Base-by-base conservation (phyloP, 2,888 invertebrate genomes). In the Electrophaes corylata region DNA sequence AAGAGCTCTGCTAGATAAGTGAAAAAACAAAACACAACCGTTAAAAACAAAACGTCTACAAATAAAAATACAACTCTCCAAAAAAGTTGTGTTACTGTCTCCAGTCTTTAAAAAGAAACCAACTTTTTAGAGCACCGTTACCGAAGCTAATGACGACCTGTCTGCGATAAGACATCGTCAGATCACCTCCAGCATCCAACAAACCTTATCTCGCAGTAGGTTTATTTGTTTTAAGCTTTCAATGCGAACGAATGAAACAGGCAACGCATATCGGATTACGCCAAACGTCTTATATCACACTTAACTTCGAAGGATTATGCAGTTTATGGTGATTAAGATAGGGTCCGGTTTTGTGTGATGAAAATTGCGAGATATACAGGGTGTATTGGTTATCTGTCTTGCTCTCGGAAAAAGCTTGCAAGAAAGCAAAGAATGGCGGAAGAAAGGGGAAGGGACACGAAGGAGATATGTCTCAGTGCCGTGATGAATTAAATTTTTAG, bases 401-500 rank as follows among this genome's bases (percentile, higher is more conserved):
- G 77, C 79, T 83, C 80, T 82, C 76, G 79, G 86, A 89, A 91
- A 90, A 91, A 90, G 86, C 86, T 86, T 84, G 84, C 85, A 90
- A 91, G 91, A 90, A 91, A 88, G 88, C 84, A 89, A 90, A 91
- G 91, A 91, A 91, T 87, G 84, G 88, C 76, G 81, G 80, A 84
- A 88, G 84, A 88, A 88, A 86, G 84, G 90, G 88, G 85, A 84
- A 83, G 87, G 87, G 86, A 86, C 86, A 81, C 72, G 73, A 75
- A 82, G 87, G 84, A 86, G 90, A 91, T 88, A 87, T 89, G 90
- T 91, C 90, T 88, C 87, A 83, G 83, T 76, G 83, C 78, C 78
- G 88, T 91, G 91, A 91, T 91, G 91, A 91, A 91, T 91, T 91
- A 91, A 91, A 91, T 91, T 91, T 91, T 91, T 90, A 89, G 89